These are phyloP conservation scores for Botia kubotai DNA, from an alignment of 2,797 vertebrate genomes.

Conservation along the genomic window DNA sequence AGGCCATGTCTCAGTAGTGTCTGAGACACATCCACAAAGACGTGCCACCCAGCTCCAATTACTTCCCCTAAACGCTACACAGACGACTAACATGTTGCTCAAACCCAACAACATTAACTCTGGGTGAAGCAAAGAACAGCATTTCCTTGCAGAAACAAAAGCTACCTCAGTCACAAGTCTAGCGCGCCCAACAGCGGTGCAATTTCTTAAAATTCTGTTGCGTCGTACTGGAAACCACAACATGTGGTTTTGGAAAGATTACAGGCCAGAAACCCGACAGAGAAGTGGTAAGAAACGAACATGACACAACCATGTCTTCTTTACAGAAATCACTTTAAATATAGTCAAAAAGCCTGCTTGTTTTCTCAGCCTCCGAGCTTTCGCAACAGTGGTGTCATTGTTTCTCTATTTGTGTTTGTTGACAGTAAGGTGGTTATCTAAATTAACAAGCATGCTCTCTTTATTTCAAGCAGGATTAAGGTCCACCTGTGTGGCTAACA, in stretches of 20 bases:
- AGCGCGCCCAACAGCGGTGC: slow-evolving; percentile 5
- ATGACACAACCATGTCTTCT: slow-evolving; percentile 46
- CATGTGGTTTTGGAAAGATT: neutral
- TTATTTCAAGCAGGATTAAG: slow-evolving; percentile 21
- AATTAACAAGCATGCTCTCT: slow-evolving; percentile 14
- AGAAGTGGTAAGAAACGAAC: slow-evolving; percentile 48
- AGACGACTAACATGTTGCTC: slow-evolving; percentile 26
- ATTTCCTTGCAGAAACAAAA: neutral
- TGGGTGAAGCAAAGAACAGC: neutral
- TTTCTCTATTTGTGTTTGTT: slow-evolving; percentile 29
- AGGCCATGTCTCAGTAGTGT: slow-evolving; percentile 45
- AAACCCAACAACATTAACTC: slow-evolving; percentile 7
- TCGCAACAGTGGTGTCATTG: slow-evolving; percentile 21
- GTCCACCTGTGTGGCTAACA: slow-evolving; percentile 28
- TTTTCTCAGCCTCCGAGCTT: slow-evolving; percentile 1
- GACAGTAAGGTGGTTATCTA: neutral
- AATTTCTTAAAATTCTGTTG: slow-evolving; percentile 38
- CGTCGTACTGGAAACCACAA: neutral
- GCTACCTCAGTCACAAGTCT: neutral
- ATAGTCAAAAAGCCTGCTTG: slow-evolving; percentile 1
- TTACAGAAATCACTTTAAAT: neutral
- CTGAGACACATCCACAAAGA: slow-evolving; percentile 59
- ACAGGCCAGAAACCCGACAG: slow-evolving; percentile 35
- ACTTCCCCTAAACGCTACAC: slow-evolving; percentile 38
- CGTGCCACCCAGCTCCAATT: slow-evolving; percentile 52